These are phyloP conservation scores for Lagopus muta DNA, from an alignment of 2,113 vertebrate genomes.

Conservation along the genomic window DNA sequence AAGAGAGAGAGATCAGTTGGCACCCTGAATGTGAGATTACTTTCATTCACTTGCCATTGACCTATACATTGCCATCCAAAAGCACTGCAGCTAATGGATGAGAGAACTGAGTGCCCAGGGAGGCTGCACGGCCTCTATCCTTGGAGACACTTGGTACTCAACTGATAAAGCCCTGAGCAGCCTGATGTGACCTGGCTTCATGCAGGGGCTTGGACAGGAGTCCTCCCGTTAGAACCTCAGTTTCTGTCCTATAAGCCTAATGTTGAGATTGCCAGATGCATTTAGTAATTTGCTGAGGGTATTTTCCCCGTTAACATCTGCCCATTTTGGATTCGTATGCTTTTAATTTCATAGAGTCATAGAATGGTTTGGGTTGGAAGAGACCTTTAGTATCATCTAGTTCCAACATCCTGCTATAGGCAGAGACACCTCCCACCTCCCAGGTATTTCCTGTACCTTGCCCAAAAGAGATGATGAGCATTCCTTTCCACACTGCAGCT, in stretches of 20 bases:
- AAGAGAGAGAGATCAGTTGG: rapidly evolving
- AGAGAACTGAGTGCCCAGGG: background rate
- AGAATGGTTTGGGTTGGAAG: background rate
- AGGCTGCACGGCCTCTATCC: background rate
- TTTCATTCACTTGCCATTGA: rapidly evolving
- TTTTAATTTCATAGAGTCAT: no score
- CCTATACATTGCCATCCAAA: rapidly evolving
- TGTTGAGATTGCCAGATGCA: background rate
- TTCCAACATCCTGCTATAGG: no score
- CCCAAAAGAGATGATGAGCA: background rate
- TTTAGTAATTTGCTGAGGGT: background rate
- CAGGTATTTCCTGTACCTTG: background rate
- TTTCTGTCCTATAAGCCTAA: background rate
- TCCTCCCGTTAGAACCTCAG: background rate
- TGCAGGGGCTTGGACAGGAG: background rate
- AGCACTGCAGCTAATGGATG: rapidly evolving
- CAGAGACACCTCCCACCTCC: no score
- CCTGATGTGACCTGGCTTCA: background rate
- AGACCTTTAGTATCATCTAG: no score
- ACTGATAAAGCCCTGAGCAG: background rate
- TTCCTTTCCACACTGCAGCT: background rate
- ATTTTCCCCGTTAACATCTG: background rate
- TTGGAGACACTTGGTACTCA: background rate
- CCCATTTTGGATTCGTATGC: background rate
- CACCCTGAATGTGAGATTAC: background rate